Base-by-base conservation (phyloP, 1,140 invertebrate species). In the Hormaphis cornu region DNA sequence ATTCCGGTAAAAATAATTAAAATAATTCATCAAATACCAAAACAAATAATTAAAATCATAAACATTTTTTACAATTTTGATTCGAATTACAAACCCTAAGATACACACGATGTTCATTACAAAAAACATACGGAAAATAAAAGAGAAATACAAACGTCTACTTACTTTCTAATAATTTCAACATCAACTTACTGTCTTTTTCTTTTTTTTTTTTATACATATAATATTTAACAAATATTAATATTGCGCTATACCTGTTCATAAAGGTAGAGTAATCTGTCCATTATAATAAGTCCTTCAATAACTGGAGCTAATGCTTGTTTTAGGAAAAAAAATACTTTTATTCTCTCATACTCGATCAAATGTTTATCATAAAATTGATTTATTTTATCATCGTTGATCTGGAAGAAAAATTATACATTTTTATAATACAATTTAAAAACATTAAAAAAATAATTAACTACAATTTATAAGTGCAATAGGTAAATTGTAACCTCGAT, bases 241-340 rank as follows among this genome's bases (percentile, higher is more conserved):
- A 56, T 22, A 16, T 24, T 70, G 26, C 35, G 28, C 5, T 33
- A 42, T 72, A 83, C 83, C 80, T 83, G 74, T 77, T 93, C 89
- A 70, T 83, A 76, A 8, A 97, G 82, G 82, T 84, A 95, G 63
- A 94, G 77, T 26, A 90, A 76, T 76, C 91, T 84, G 79, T 97
- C 93, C 20, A 95, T 78, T 52, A 95, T 80, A 73, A 96, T 88
- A 1, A 93, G 79, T 72, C 83, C 84, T 80, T 97, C 94, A 37
- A 96, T 80, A 10, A 93, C 82, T 24, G 91, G 89, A 14, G 91
- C 90, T 70, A 93, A 80, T 71, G 87, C 82, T 74, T 91, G 82
- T 73, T 92, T 83, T 26, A 95, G 73, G 26, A 89, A 83, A 82
- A 93, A 92, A 77, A 93, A 95, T 18, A 88, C 76, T 70, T 90